Evolutionary conservation across 2,113 vertebrate genomes (phyloP).

Genomic region (Ploceus nigricollis): DNA sequence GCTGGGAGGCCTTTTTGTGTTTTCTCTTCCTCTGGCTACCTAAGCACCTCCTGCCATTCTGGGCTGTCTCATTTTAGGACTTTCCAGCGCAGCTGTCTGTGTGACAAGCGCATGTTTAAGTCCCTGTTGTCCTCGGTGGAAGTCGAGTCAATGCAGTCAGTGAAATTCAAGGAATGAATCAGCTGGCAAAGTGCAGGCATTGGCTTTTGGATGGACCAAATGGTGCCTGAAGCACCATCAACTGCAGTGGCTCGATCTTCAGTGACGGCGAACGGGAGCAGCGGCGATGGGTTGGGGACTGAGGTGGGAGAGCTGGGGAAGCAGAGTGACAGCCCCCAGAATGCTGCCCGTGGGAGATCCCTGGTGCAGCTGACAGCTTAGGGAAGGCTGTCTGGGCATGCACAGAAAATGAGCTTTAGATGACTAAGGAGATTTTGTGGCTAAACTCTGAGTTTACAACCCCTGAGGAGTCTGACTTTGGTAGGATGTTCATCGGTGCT

Average conservation of each 20-base stretch:
- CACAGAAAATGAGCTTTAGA: slow-evolving; percentile 25
- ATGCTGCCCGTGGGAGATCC: background rate
- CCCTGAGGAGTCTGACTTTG: background rate
- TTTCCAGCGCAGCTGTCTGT: rapidly evolving
- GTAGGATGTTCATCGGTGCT: background rate
- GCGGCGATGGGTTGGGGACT: rapidly evolving
- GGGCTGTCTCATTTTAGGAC: background rate
- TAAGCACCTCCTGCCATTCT: background rate
- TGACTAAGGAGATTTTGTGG: slow-evolving; percentile 28
- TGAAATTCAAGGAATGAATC: background rate
- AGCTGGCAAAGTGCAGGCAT: background rate
- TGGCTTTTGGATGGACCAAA: background rate
- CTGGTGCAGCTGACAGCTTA: background rate
- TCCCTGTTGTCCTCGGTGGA: background rate
- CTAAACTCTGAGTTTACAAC: background rate
- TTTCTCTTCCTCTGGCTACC: background rate
- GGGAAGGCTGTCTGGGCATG: background rate
- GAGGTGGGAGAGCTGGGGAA: background rate
- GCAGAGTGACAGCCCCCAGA: background rate
- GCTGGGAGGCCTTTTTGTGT: background rate
- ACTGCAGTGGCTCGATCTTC: background rate
- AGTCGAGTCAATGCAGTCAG: background rate
- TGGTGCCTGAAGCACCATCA: background rate
- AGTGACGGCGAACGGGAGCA: background rate
- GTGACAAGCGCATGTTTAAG: background rate